Percentiles rank a stretch among this genome's conserved stretches.
These are phyloP conservation scores for Tautogolabrus adspersus DNA, from an alignment of 2,113 vertebrate species.

Conservation along the genomic window DNA sequence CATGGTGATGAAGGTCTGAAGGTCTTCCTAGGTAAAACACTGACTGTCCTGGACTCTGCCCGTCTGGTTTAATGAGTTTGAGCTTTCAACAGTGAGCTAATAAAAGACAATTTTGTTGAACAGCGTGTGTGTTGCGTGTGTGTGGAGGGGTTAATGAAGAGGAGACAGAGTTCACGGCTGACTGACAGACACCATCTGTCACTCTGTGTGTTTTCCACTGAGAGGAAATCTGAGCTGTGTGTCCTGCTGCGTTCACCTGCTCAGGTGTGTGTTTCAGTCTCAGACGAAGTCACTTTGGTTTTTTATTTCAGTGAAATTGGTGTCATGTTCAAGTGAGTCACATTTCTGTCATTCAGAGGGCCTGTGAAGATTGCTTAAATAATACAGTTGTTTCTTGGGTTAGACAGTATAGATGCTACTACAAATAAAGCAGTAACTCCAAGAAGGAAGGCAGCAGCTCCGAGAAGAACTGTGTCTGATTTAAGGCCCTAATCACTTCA, in stretches of 20 bases:
- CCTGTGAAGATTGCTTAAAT: no score
- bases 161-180: background rate
- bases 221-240: background rate
- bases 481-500: no score
- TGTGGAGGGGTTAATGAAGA: constrained; percentile 1
- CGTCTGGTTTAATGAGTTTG: background rate
- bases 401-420: background rate
- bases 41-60: background rate
- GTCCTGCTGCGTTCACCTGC: constrained; percentile 1
- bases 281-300: background rate
- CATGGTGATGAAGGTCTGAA: background rate
- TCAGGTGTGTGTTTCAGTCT: constrained; percentile 3
- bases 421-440: no score
- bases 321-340: background rate
- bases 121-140: background rate
- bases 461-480: background rate
- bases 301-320: background rate
- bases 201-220: background rate
- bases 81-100: background rate
- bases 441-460: background rate
- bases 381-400: background rate
- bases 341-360: background rate
- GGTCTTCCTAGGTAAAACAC: no score
- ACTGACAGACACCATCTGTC: constrained; percentile 1
- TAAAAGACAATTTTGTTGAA: no score